These are phyloP conservation scores for Amphibalanus amphitrite DNA, from an alignment of 1,140 invertebrate species.

Conservation along the genomic window DNA sequence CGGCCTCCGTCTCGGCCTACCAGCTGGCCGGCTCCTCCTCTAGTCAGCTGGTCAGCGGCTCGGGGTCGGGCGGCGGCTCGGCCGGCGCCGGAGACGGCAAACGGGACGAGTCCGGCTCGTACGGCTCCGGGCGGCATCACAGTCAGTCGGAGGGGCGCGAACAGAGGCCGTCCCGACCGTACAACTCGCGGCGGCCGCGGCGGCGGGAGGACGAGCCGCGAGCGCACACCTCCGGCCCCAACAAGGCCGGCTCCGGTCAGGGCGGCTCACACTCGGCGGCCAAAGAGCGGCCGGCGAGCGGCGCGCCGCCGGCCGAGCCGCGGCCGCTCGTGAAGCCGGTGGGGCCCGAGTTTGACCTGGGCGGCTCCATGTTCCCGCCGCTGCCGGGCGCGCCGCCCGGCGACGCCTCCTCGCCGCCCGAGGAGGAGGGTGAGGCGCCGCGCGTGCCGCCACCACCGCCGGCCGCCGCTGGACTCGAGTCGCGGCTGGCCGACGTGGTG, in stretches of 20 bases:
- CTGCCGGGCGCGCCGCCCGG: conserved; percentile 38
- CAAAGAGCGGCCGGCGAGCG: background rate
- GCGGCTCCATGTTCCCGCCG: conserved; percentile 60
- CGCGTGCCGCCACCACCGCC: background rate
- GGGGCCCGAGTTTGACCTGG: conserved; percentile 47
- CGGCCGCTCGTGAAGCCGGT: background rate
- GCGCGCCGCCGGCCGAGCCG: background rate
- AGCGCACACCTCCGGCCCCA: background rate
- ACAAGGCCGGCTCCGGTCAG: background rate
- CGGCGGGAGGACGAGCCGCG: background rate
- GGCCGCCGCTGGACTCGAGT: background rate
- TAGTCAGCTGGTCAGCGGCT: background rate
- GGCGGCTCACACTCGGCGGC: background rate
- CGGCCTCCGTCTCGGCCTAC: background rate
- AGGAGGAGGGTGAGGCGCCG: background rate
- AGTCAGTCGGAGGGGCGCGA: background rate
- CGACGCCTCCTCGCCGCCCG: background rate
- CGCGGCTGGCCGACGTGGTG: background rate
- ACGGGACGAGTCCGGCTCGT: background rate
- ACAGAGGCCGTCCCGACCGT: background rate
- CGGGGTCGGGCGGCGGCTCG: too few species aligned
- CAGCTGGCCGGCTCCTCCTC: too few species aligned
- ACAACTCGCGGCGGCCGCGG: too few species aligned
- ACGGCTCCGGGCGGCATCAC: background rate
- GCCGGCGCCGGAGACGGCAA: background rate